phyloP scores from a whole-genome alignment of 1,140 invertebrate genomes.

The Linepithema humile region DNA sequence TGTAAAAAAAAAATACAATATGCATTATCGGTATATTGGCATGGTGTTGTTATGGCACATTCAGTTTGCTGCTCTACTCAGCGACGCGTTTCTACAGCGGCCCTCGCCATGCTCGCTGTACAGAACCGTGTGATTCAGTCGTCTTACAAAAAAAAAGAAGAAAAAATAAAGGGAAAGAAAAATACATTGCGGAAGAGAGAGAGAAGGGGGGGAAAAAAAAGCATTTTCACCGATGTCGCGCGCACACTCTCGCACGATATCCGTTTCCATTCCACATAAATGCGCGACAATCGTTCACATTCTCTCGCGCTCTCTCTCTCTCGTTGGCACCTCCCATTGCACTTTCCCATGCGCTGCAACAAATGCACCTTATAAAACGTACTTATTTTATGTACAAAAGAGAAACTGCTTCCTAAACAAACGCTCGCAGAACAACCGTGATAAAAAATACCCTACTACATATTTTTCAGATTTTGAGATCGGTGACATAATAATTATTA shows the following conservation, averaged over 20 bases:
- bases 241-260: slow-evolving; percentile 14
- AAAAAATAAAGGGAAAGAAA: neutral
- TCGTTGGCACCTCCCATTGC: slow-evolving; percentile 79
- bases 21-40: slow-evolving; percentile 82
- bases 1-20: slow-evolving; percentile 74
- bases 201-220: neutral
- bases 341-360: slow-evolving; percentile 84
- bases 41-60: slow-evolving; percentile 83
- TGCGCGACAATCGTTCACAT: neutral
- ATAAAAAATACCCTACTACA: slow-evolving; percentile 39
- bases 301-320: slow-evolving; percentile 1
- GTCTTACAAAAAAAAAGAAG: slow-evolving; percentile 2
- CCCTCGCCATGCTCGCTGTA: slow-evolving; percentile 74
- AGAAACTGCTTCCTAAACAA: slow-evolving; percentile 73
- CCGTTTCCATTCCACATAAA: slow-evolving; percentile 16
- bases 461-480: slow-evolving; percentile 55
- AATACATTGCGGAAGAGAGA: slow-evolving; percentile 15
- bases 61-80: slow-evolving; percentile 78
- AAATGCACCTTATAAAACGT: slow-evolving; percentile 82
- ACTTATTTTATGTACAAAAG: slow-evolving; percentile 82
- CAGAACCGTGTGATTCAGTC: slow-evolving; percentile 71
- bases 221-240: slow-evolving; percentile 30
- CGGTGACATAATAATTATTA: slow-evolving; percentile 49
- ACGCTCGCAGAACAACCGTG: slow-evolving; percentile 70
- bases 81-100: slow-evolving; percentile 76